Conservation (phyloP, 2,113 vertebrate genomes). For the Platysternon megacephalum region DNA sequence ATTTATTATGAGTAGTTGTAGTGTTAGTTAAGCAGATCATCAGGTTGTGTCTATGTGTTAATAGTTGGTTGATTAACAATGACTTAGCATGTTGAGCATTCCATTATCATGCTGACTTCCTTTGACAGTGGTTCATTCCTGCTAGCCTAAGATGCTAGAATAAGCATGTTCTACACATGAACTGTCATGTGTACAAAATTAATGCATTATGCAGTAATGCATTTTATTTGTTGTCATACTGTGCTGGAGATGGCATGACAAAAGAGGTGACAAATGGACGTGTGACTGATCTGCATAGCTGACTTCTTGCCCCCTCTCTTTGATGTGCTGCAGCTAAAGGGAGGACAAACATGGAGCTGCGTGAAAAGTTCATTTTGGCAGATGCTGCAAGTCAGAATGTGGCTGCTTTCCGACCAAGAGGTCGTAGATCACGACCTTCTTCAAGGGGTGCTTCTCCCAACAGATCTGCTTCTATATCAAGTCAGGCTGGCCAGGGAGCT, state of each 20-base stretch:
- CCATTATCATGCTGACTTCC: slow-evolving; percentile 82
- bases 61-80: slow-evolving; percentile 72
- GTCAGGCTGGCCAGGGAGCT: slow-evolving; percentile 84
- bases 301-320: slow-evolving; percentile 1
- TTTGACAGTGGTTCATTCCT: slow-evolving; percentile 78
- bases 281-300: background rate
- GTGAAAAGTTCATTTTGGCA: slow-evolving; percentile 97
- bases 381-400: slow-evolving; percentile 95
- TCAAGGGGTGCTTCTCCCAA: slow-evolving; percentile 94
- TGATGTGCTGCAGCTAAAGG: slow-evolving; percentile 88
- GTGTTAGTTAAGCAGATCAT: slow-evolving; percentile 61
- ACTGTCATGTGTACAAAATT: slow-evolving; percentile 72
- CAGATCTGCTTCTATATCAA: slow-evolving; percentile 89
- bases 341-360: slow-evolving; percentile 95
- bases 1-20: slow-evolving; percentile 69
- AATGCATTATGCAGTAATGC: slow-evolving; percentile 82
- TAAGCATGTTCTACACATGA: slow-evolving; percentile 66
- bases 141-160: slow-evolving; percentile 81
- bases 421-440: slow-evolving; percentile 92
- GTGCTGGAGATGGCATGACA: slow-evolving; percentile 78
- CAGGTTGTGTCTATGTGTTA: slow-evolving; percentile 67
- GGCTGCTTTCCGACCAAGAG: slow-evolving; percentile 94
- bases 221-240: slow-evolving; percentile 79
- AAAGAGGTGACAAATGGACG: slow-evolving; percentile 45
- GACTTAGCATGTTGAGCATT: slow-evolving; percentile 80